Base-by-base conservation (phyloP, 1,140 invertebrate genomes). In the Macrostomum lignano region DNA sequence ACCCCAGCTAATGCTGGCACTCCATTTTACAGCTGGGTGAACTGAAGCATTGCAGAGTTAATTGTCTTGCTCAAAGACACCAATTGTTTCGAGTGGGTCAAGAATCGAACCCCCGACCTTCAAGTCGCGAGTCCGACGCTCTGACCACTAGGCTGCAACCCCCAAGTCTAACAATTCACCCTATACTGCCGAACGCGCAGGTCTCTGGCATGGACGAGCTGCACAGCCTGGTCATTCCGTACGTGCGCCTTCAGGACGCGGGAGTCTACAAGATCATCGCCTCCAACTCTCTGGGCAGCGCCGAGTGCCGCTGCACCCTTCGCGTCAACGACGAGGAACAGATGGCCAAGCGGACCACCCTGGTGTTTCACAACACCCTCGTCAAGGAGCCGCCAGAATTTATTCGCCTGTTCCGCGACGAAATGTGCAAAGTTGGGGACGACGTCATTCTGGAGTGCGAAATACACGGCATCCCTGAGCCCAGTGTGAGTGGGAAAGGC, bases 361-460 rank as follows among this genome's bases (percentile, higher is more conserved):
- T 33, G 32, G 26, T 17, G 10, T 20, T 33, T 5, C 26, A 22
- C 4, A 33, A 33, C 19, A 4, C 32, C 7, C 14, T 33, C 10
- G 4, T 21, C 9, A n/a, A 17, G 15, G 10, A 36, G 2, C 47
- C 54, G 26, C 55, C 55, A 10, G 49, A 55, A 37, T 53, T 58
- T 39, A 37, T 40, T 26, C 47, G 43, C 38, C 42, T 55, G 2
- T 56, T 55, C 42, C 43, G 44, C 21, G 52, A 57, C 36, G 37
- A 43, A 30, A 41, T 36, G 5, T 51, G 61, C 9, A 47, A 47
- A 35, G 48, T 53, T 31, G 67, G 67, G n/a, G 54, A 61, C 2
- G 46, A 61, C 6, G 65, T 66, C 2, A 70, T 66, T 44, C 71
- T 74, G 42, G 70, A 73, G 42, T 73, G 71, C 42, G 61, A 66